These are phyloP conservation scores for Dasysyrphus albostriatus DNA, from an alignment of 2,888 invertebrate species.

Conservation along the genomic window DNA sequence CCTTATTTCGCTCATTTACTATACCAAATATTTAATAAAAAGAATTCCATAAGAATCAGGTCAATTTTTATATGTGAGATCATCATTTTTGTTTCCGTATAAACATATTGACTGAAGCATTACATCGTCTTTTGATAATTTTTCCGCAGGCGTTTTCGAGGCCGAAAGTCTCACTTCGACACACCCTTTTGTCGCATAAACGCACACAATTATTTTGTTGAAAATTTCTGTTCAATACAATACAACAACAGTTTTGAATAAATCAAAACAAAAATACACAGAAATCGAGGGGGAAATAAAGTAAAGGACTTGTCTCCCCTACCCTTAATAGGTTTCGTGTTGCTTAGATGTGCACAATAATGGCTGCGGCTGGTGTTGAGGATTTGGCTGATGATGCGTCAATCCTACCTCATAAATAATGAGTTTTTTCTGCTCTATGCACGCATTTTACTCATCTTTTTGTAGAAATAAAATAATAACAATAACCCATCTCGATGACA, in stretches of 20 bases:
- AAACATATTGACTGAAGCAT: constrained; percentile 61
- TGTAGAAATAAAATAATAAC: constrained; percentile 53
- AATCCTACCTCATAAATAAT: constrained; percentile 71
- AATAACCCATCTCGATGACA: constrained; percentile 21
- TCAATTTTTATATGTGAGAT: constrained; percentile 50
- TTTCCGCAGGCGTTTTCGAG: constrained; percentile 60
- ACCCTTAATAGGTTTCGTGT: constrained; percentile 47
- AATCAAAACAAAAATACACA: constrained; percentile 50
- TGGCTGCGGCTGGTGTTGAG: constrained; percentile 69
- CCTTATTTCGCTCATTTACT: constrained; percentile 25
- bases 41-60: constrained; percentile 51
- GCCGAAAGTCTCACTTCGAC: constrained; percentile 41
- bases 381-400: constrained; percentile 72
- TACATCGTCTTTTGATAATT: constrained; percentile 48
- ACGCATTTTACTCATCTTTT: constrained; percentile 37
- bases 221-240: constrained; percentile 67
- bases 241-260: constrained; percentile 68
- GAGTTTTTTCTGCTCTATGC: constrained; percentile 55
- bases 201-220: constrained; percentile 61
- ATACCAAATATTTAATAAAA: constrained; percentile 51
- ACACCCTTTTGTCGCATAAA: constrained; percentile 61
- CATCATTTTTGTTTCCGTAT: constrained; percentile 53
- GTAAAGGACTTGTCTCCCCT: constrained; percentile 54
- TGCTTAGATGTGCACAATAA: constrained; percentile 65
- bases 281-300: constrained; percentile 36